phyloP scores from a whole-genome alignment of 37 sponge, comb jelly and placozoan genomes.

The Diacarnus erythraeanus region DNA sequence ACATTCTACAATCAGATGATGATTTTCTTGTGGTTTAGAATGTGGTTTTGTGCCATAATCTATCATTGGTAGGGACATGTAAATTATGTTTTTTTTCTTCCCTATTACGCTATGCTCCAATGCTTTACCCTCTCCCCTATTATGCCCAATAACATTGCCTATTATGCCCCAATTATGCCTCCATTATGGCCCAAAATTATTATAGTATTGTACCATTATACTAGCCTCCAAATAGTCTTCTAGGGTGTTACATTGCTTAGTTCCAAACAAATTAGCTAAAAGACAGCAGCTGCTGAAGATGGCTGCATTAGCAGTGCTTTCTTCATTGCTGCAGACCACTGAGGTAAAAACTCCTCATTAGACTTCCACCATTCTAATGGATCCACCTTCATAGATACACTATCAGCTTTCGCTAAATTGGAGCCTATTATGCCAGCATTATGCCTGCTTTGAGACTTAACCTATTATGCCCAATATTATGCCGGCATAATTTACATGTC shows the following conservation, averaged over 20 bases:
- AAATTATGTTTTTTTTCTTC: background rate
- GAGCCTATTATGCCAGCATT: conserved; percentile 1
- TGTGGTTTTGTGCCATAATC: too few relatives aligned
- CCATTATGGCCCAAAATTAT: too few relatives aligned
- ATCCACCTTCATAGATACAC: background rate
- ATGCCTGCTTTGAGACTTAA: background rate
- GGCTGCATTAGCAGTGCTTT: background rate
- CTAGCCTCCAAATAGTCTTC: background rate
- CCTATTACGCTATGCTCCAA: background rate
- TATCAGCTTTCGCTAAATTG: background rate
- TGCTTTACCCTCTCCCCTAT: background rate
- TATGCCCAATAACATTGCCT: background rate
- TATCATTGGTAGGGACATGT: background rate
- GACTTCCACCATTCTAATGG: background rate
- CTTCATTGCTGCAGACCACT: background rate
- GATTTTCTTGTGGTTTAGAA: too few relatives aligned
- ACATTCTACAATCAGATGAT: too few relatives aligned
- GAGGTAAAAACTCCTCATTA: background rate
- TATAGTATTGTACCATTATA: background rate
- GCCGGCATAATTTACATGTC: background rate
- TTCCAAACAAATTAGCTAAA: background rate
- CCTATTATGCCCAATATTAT: background rate
- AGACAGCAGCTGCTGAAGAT: background rate
- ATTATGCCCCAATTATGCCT: background rate
- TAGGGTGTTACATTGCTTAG: background rate